These are phyloP conservation scores for Gonioctena quinquepunctata DNA, from an alignment of 1,140 invertebrate species.

Conservation along the genomic window DNA sequence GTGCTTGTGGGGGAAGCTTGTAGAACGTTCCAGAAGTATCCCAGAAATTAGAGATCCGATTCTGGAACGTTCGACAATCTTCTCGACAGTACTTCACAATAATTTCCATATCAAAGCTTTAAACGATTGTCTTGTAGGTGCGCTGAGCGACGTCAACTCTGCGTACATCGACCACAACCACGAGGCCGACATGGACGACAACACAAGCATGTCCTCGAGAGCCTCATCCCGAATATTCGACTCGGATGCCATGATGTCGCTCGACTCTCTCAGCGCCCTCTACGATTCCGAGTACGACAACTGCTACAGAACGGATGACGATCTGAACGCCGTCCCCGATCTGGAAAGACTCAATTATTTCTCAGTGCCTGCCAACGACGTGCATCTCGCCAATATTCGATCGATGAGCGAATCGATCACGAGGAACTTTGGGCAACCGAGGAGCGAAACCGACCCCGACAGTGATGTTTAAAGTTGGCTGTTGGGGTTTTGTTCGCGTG, in stretches of 20 bases:
- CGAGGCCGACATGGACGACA: constrained; percentile 77
- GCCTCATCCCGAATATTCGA: constrained; percentile 78
- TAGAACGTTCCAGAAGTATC: too few relatives aligned
- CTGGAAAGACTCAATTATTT: constrained; percentile 54
- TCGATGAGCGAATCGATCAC: constrained; percentile 76
- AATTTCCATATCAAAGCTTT: too few relatives aligned
- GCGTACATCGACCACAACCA: constrained; percentile 75
- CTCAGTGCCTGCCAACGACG: constrained; percentile 64
- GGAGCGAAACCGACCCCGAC: constrained; percentile 66
- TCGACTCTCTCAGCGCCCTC: constrained; percentile 78
- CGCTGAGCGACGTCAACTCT: constrained; percentile 84
- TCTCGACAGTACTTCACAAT: too few relatives aligned
- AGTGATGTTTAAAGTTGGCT: constrained; percentile 60
- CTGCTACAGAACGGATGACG: constrained; percentile 59
- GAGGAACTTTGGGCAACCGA: constrained; percentile 72
- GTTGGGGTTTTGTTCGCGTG: not conserved
- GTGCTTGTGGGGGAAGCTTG: too few relatives aligned
- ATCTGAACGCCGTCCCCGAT: constrained; percentile 52
- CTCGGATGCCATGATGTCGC: constrained; percentile 73
- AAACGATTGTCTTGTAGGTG: too few relatives aligned
- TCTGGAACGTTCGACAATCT: too few relatives aligned
- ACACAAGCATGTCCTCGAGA: constrained; percentile 75
- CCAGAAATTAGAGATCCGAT: too few relatives aligned
- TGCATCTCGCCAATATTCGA: constrained; percentile 75
- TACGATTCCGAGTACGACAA: constrained; percentile 86